These are phyloP conservation scores for Glyptemys insculpta DNA, from an alignment of 2,797 vertebrate genomes.

Conservation along the genomic window DNA sequence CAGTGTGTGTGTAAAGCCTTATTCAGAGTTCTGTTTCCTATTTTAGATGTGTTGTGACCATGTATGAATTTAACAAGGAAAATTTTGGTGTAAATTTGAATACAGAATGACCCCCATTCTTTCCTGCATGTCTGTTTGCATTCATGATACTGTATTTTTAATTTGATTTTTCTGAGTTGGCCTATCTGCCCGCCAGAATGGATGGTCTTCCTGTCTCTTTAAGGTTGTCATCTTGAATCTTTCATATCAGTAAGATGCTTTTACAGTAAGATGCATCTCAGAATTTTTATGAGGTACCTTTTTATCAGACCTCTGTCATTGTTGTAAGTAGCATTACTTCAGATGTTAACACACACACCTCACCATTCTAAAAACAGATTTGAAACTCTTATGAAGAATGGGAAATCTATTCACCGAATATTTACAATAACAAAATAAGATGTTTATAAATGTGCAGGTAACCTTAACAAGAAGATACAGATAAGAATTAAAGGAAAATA, in stretches of 20 bases:
- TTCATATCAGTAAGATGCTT: too few species aligned
- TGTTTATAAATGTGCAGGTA: neutral
- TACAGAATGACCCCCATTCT: neutral
- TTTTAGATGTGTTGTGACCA: neutral
- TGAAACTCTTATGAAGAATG: neutral
- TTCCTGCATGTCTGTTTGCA: neutral
- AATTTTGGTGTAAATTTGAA: neutral
- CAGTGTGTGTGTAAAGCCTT: neutral
- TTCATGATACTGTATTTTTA: neutral
- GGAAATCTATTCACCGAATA: neutral
- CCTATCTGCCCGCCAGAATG: neutral
- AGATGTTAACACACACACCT: neutral
- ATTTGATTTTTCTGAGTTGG: neutral
- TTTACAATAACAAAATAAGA: neutral
- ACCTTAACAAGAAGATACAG: neutral
- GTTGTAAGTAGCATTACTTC: neutral
- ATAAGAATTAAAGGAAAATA: neutral
- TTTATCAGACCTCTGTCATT: neutral
- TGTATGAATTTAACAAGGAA: neutral
- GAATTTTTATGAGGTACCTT: neutral
- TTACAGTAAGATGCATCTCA: neutral
- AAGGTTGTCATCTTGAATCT: neutral
- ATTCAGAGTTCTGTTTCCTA: too few species aligned
- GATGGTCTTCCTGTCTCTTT: neutral
- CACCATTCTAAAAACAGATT: neutral